phyloP scores from a whole-genome alignment of 2,888 invertebrate species.

The Sphaerophoria taeniata region DNA sequence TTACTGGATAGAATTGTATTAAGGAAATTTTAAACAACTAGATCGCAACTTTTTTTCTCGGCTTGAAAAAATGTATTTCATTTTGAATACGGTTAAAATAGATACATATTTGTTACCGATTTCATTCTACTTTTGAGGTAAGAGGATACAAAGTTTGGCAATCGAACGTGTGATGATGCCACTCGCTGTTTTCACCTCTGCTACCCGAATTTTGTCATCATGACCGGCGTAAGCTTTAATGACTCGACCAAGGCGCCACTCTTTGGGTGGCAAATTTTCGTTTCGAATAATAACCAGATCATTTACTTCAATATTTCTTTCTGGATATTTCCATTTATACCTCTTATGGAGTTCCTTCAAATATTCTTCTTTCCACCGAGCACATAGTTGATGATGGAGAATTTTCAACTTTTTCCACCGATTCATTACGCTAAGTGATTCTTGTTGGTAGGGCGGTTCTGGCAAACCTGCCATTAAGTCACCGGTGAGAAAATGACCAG shows the following conservation, averaged over 20 bases:
- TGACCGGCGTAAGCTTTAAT: background rate
- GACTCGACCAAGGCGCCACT: constrained; percentile 1
- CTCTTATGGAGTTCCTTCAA: constrained; percentile 7
- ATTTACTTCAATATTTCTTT: constrained; percentile 1
- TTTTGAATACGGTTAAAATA: background rate
- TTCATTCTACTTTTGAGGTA: background rate
- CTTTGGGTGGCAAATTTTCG: constrained; percentile 13
- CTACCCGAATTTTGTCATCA: constrained; percentile 2
- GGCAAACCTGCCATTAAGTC: background rate
- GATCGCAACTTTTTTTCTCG: background rate
- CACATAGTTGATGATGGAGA: constrained; percentile 8
- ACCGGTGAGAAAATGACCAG: constrained; percentile 20
- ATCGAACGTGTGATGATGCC: background rate
- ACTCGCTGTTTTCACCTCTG: background rate
- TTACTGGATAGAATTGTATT: background rate
- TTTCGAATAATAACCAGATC: background rate
- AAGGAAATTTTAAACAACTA: background rate
- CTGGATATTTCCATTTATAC: constrained; percentile 7
- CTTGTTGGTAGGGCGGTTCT: background rate
- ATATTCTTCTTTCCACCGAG: constrained; percentile 15
- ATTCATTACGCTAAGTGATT: background rate
- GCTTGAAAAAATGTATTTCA: constrained; percentile 1
- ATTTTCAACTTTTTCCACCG: constrained; percentile 16
- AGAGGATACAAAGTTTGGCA: background rate
- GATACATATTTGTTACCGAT: background rate